phyloP scores from a whole-genome alignment of 2,113 vertebrate species.

The Zosterops borbonicus region DNA sequence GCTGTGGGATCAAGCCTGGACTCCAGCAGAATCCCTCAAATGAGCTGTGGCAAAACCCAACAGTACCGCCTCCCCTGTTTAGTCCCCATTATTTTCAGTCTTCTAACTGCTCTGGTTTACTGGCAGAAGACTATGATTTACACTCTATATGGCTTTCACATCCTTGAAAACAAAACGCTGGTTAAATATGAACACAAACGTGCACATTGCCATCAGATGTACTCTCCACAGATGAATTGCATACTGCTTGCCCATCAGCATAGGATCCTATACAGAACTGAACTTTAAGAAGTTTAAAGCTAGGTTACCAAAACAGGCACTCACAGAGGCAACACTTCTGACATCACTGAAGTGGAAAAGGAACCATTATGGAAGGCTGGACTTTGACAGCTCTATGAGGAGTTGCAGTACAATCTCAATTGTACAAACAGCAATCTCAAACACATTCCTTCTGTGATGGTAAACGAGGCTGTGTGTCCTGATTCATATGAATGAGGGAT shows the following conservation, averaged over 20 bases:
- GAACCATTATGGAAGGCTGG: background rate
- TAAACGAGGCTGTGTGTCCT: background rate
- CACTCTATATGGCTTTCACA: background rate
- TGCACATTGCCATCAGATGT: background rate
- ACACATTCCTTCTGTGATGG: background rate
- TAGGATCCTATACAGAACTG: rapidly evolving
- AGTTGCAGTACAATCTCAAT: background rate
- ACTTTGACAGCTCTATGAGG: background rate
- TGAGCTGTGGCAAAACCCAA: background rate
- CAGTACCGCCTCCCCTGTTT: rapidly evolving
- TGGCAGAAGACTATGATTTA: background rate
- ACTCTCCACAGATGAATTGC: background rate
- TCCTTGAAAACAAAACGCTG: background rate
- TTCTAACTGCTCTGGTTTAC: background rate
- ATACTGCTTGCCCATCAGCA: background rate
- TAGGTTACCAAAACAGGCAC: background rate
- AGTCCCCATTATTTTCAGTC: background rate
- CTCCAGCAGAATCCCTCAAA: background rate
- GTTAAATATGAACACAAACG: background rate
- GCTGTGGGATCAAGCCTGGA: no score
- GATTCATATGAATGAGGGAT: background rate
- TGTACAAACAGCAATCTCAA: background rate
- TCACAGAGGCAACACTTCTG: background rate
- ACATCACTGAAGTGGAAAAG: background rate
- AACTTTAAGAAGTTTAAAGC: background rate